Evolutionary conservation across 2,113 vertebrate genomes (phyloP).

Genomic region (Cacatua alba): DNA sequence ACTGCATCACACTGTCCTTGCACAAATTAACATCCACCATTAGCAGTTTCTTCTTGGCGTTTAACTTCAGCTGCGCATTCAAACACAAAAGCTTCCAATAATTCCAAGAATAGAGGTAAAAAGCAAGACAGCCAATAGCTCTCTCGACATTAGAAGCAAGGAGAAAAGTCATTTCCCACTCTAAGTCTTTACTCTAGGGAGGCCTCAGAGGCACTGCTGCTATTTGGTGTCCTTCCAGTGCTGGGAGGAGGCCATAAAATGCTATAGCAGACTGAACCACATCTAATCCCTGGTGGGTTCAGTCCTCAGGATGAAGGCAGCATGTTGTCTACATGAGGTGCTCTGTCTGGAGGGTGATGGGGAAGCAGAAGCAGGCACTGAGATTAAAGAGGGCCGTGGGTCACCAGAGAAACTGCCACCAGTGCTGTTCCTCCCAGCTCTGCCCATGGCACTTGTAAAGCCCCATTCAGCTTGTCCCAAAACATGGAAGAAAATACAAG

Average conservation of each 20-base stretch:
- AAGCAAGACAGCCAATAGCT: background rate
- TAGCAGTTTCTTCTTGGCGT: background rate
- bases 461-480: background rate
- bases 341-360: background rate
- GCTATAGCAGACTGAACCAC: background rate
- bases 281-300: background rate
- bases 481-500: background rate
- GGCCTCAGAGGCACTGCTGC: background rate
- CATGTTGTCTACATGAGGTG: background rate
- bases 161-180: constrained; percentile 1
- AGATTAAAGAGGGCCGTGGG: background rate
- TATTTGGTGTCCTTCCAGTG: constrained; percentile 19
- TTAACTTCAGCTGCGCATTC: background rate
- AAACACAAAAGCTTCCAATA: background rate
- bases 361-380: background rate
- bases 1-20: background rate
- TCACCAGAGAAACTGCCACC: background rate
- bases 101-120: background rate
- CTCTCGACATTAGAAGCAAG: background rate
- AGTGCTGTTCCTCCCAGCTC: background rate
- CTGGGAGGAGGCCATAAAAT: background rate
- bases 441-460: background rate
- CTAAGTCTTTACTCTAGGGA: background rate
- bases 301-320: background rate
- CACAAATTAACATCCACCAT: background rate